Conservation (phyloP, 1,140 invertebrate genomes). For the Melipona quadrifasciata region DNA sequence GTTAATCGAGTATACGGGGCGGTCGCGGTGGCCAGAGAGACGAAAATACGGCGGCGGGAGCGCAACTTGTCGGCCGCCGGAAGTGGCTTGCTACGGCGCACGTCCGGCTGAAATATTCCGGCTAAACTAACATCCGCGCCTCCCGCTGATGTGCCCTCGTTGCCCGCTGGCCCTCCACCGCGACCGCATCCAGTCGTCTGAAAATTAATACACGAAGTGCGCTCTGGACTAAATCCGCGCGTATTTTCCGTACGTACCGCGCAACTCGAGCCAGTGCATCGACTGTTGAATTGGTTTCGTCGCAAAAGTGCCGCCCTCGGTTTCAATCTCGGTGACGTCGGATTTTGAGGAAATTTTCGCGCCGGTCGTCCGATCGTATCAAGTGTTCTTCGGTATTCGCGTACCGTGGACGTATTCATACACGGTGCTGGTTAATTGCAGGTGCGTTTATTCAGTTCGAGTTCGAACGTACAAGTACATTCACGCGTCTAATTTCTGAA, state of each 20-base stretch:
- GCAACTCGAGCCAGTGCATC: neutral
- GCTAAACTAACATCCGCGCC: conserved; percentile 39
- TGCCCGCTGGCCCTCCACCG: neutral
- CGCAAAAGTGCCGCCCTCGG: neutral
- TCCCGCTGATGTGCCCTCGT: neutral
- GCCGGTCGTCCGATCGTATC: too few species aligned
- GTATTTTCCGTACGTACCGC: neutral
- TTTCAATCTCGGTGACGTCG: neutral
- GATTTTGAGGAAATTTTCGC: neutral
- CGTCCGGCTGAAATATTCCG: conserved; percentile 56
- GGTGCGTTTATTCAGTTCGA: too few species aligned
- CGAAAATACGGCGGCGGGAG: conserved; percentile 28
- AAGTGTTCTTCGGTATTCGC: neutral
- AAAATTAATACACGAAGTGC: conserved; percentile 46
- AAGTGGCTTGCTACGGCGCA: conserved; percentile 47
- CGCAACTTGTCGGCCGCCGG: conserved; percentile 33
- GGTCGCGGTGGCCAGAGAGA: neutral
- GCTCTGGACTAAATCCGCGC: neutral
- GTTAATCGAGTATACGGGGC: conserved; percentile 47
- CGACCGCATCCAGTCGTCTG: neutral
- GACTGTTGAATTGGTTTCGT: neutral
- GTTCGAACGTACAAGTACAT: too few species aligned
- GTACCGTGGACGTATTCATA: too few species aligned
- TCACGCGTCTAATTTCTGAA: too few species aligned
- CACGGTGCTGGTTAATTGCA: too few species aligned